Conservation (phyloP, 2,797 vertebrate species). For the Merluccius polli region DNA sequence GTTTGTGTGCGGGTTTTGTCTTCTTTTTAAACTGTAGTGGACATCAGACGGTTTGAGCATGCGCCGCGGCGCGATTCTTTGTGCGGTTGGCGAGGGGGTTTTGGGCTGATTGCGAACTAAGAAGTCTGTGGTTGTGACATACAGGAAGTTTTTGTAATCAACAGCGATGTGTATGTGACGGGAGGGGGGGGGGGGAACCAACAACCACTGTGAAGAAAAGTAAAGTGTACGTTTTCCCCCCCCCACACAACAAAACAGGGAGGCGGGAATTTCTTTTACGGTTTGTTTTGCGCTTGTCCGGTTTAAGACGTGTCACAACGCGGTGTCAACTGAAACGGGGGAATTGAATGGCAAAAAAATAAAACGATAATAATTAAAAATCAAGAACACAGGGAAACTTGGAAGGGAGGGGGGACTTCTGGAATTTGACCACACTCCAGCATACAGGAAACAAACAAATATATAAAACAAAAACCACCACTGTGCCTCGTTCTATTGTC, state of each 20-base stretch:
- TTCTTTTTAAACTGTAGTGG: slow-evolving; percentile 40
- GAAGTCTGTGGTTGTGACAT: neutral
- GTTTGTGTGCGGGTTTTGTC: slow-evolving; percentile 55
- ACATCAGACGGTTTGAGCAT: slow-evolving; percentile 58
- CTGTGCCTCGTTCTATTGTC: slow-evolving; percentile 52
- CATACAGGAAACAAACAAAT: slow-evolving; percentile 21
- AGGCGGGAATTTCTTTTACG: no score
- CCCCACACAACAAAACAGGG: no score
- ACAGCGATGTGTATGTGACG: neutral
- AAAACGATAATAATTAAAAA: slow-evolving; percentile 4
- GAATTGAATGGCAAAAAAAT: slow-evolving; percentile 17
- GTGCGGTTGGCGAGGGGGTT: slow-evolving; percentile 29
- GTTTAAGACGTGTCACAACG: neutral
- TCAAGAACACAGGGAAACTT: slow-evolving; percentile 40
- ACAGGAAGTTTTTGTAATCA: neutral
- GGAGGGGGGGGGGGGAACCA: no score
- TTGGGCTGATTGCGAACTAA: neutral
- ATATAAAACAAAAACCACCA: slow-evolving; percentile 38
- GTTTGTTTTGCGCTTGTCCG: no score
- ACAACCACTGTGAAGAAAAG: neutral
- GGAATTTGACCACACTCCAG: slow-evolving; percentile 57
- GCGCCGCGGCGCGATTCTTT: slow-evolving; percentile 61
- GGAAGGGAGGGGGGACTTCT: slow-evolving; percentile 39
- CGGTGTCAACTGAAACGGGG: slow-evolving; percentile 26
- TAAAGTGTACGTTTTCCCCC: no score